Evolutionary conservation across 2,888 invertebrate species (phyloP), one percentile per base, ranked within the genome.

Genomic region (Drosophila mettleri): DNA sequence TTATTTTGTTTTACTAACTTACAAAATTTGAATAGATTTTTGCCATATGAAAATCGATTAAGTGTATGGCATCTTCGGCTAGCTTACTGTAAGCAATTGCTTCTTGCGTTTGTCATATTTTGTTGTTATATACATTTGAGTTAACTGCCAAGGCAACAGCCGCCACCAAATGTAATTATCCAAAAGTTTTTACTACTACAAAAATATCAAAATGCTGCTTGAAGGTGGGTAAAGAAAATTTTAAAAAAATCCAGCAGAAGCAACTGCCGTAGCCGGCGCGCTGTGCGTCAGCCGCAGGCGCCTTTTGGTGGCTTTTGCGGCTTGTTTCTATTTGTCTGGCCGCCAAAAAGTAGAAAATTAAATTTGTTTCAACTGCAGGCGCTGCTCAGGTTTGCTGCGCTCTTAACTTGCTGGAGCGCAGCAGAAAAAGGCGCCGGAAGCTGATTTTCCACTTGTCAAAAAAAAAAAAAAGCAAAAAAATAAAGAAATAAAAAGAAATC

Each of bases 281-380:
- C 39, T 71, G 14, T 58, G 66, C 68, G 75, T 75, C 74, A 72
- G 74, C 74, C 74, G 61, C 74, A 75, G 74, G 74, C 74, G 58
- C 61, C 68, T 64, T 52, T 43, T 59, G 71, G 49, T 57, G 65
- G 74, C 61, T 64, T 75, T 75, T 84, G 81, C 70, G 82, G 82
- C 74, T 80, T 80, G 74, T 82, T 82, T 67, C 82, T 70, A 52
- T 70, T 71, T 83, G 83, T 81, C 72, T 84, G 81, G 78, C 69
- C 71, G 66, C 83, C 65, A 69, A 86, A 83, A 84, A 86, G 81
- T 80, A 80, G 80, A 85, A 84, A 85, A 85, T 85, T 85, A 85
- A 85, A 85, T 85, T 85, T 79, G 64, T 82, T 83, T 85, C 83
- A 82, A 82, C 79, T 82, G 82, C 83, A 83, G 83, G 80, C 83